Conservation (phyloP, 2,113 vertebrate genomes). For the Acanthochromis polyacanthus region DNA sequence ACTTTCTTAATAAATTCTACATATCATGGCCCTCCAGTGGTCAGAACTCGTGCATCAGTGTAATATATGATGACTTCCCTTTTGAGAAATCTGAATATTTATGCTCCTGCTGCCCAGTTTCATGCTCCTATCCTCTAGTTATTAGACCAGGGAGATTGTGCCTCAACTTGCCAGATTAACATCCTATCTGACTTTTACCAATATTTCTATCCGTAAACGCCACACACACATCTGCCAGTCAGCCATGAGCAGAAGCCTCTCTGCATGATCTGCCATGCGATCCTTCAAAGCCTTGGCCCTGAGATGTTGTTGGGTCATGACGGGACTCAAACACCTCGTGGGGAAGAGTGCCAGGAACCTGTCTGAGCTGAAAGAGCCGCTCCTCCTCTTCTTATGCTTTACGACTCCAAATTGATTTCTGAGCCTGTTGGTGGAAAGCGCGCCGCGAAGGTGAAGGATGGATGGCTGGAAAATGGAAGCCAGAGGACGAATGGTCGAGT, state of each 20-base stretch:
- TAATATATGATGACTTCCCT: background rate
- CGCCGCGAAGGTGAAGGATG: slow-evolving; percentile 44
- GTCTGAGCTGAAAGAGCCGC: slow-evolving; percentile 28
- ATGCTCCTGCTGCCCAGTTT: background rate
- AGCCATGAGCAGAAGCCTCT: background rate
- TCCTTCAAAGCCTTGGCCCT: slow-evolving; percentile 46
- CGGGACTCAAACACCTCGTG: slow-evolving; percentile 11
- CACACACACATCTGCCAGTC: slow-evolving; percentile 4
- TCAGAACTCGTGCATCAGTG: background rate
- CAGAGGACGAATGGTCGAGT: slow-evolving; percentile 53
- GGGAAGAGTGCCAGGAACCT: slow-evolving; percentile 15
- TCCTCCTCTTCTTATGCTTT: slow-evolving; percentile 45
- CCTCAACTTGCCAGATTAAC: background rate
- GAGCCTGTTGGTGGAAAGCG: slow-evolving; percentile 50
- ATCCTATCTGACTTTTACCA: background rate
- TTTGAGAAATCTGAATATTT: background rate
- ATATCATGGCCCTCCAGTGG: background rate
- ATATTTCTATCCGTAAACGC: slow-evolving; percentile 1
- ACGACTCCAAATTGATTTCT: slow-evolving; percentile 71
- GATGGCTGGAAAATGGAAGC: slow-evolving; percentile 50
- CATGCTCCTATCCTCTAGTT: background rate
- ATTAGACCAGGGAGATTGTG: background rate
- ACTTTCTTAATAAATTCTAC: too few species aligned
- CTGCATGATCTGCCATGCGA: slow-evolving; percentile 26
- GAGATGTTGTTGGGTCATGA: slow-evolving; percentile 31